A percentile compares a stretch with the other conserved stretches of the same genome.
phyloP scores from a whole-genome alignment of 2,113 vertebrate species.

The Clupea harengus region DNA sequence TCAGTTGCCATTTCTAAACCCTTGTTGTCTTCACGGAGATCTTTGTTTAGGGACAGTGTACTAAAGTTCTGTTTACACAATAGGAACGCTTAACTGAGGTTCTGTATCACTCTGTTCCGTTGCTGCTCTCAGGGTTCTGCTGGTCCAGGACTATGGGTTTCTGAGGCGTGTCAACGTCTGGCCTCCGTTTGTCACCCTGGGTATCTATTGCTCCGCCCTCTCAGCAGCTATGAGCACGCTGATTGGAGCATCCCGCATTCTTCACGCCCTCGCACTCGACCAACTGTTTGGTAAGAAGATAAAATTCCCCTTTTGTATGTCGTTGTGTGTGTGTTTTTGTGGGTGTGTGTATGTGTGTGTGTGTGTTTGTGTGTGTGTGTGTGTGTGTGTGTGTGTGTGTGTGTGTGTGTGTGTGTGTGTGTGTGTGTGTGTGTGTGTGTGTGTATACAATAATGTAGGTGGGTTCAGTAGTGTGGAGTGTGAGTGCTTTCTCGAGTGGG shows the following conservation, averaged over 20 bases:
- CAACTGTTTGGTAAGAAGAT: constrained; percentile 78
- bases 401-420: background rate
- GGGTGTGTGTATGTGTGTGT: background rate
- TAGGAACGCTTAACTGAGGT: background rate
- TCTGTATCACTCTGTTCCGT: background rate
- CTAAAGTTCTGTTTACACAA: background rate
- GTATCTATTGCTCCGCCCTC: constrained; percentile 81
- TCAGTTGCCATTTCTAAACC: background rate
- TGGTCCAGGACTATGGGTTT: constrained; percentile 84
- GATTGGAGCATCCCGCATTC: constrained; percentile 87
- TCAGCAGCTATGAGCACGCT: constrained; percentile 87
- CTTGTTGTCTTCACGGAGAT: no score
- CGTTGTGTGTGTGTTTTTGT: constrained; percentile 25
- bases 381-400: background rate
- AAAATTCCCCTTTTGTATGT: constrained; percentile 41
- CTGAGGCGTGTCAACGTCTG: constrained; percentile 84
- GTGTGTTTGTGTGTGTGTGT: background rate
- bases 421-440: background rate
- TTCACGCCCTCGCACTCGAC: constrained; percentile 84
- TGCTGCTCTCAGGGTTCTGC: constrained; percentile 66
- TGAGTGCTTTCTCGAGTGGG: no score
- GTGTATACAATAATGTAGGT: no score
- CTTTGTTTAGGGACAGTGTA: no score
- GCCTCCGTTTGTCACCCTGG: constrained; percentile 80
- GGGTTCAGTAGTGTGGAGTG: no score